Evolutionary conservation across 2,797 vertebrate species (phyloP), one percentile per base, ranked within the genome.

Genomic region (Peromyscus melanophrys): DNA sequence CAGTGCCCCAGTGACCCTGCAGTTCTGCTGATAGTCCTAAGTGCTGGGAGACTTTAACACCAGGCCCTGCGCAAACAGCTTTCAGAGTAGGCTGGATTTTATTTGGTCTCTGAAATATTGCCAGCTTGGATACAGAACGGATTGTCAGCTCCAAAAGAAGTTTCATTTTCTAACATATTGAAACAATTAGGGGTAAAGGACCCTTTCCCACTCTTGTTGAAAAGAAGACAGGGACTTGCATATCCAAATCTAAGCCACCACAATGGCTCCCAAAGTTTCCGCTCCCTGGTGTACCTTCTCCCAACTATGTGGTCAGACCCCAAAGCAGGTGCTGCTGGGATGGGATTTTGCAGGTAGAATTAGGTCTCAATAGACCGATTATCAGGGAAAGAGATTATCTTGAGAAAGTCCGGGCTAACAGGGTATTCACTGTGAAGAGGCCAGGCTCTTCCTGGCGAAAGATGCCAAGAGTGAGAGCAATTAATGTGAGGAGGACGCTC

Each of bases 161-260:
- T 96, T 96, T 98, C 78, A 37, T 37, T 92, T 43, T 75, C 89
- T 91, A 49, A 0, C 97, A 93, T 94, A 29, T 85, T 96, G 98
- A 96, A 98, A 85, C 95, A 92, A 97, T 98, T 97, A 97, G 65
- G 82, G 94, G 92, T 86, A 94, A 96, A 84, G 81, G 90, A 95
- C 21, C 31, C 55, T 96, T 83, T 63, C 92, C 81, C 84, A 23
- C 52, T 96, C 73, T 84, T 86, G 88, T 85, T 65, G 91, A 87
- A 85, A 92, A 86, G 83, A 73, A 95, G 88, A 89, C 85, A 87
- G 25, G 65, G 87, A 92, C 87, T 81, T 89, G 31, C 2, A 37
- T 75, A 49, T 55, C 69, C 34, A 92, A 43, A 83, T 83, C 86
- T 29, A 55, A 81, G 57, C 34, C 61, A 9, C 19, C 9, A 19